These are phyloP conservation scores for Maccullochella peelii DNA, from an alignment of 2,113 vertebrate species.

Conservation along the genomic window DNA sequence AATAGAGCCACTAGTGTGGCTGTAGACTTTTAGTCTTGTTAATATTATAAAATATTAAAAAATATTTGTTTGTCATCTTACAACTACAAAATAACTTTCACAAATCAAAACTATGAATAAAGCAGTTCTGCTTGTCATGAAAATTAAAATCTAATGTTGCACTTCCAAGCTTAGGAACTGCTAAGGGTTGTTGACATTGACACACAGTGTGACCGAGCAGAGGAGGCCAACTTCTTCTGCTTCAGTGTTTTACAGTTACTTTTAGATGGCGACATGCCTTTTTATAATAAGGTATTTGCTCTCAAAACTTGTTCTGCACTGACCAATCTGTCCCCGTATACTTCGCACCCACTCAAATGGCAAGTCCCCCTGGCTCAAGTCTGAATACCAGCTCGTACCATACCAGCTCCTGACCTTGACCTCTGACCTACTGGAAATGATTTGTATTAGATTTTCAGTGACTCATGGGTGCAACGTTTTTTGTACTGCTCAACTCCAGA, in stretches of 20 bases:
- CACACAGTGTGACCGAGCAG: background rate
- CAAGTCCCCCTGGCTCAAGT: background rate
- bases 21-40: background rate
- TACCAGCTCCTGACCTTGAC: background rate
- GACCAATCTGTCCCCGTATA: background rate
- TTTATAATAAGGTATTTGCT: conserved; percentile 3
- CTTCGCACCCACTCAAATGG: background rate
- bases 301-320: background rate
- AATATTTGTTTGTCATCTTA: background rate
- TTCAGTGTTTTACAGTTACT: background rate
- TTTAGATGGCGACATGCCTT: background rate
- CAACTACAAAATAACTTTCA: conserved; percentile 19
- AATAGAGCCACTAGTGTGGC: conserved; percentile 1
- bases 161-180: background rate
- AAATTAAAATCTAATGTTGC: conserved; percentile 17
- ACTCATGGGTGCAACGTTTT: background rate
- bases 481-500: background rate
- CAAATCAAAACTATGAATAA: conserved; percentile 1
- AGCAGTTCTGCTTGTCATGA: conserved; percentile 7
- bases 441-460: conserved; percentile 5
- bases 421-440: conserved; percentile 14
- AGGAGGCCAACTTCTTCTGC: background rate
- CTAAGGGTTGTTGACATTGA: background rate
- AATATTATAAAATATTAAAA: background rate
- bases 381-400: background rate